Evolutionary conservation across 53 echinoderm and acorn worm genomes (phyloP).

Genomic region (Hippasteria phrygiana): DNA sequence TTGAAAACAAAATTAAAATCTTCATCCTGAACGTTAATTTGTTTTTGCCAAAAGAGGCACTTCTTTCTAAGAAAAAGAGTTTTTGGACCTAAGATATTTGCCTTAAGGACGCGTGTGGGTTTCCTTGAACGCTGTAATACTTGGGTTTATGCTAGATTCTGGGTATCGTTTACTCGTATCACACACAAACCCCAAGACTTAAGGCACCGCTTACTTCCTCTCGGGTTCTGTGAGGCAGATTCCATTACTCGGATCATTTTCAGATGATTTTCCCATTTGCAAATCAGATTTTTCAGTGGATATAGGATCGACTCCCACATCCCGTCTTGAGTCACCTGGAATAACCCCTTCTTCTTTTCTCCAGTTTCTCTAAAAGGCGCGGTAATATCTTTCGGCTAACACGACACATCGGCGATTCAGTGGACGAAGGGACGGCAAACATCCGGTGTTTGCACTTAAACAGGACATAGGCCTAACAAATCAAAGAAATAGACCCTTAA

Average conservation of each 20-base stretch:
- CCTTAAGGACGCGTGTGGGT: background rate
- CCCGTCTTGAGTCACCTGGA: conserved; percentile 31
- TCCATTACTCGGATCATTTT: conserved; percentile 36
- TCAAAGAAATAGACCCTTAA: background rate
- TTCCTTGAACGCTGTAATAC: background rate
- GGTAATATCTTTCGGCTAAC: too few relatives aligned
- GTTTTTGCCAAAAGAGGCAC: too few relatives aligned
- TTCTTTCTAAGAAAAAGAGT: too few relatives aligned
- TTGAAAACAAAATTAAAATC: too few relatives aligned
- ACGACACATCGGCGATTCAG: too few relatives aligned
- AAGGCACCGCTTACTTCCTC: conserved; percentile 47
- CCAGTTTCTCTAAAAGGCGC: too few relatives aligned
- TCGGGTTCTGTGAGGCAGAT: background rate
- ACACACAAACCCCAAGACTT: background rate
- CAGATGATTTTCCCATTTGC: conserved; percentile 63
- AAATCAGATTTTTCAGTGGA: conserved; percentile 38
- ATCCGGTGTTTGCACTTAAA: too few relatives aligned
- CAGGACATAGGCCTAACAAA: background rate
- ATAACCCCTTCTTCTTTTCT: background rate
- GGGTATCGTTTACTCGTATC: conserved; percentile 31
- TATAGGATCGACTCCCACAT: background rate
- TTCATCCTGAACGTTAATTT: too few relatives aligned
- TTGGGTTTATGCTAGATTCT: background rate
- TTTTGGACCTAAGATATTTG: too few relatives aligned
- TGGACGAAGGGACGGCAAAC: too few relatives aligned